Evolutionary conservation across 2,797 vertebrate species (phyloP), one percentile per base, ranked within the genome.

Genomic region (Podarcis siculus): DNA sequence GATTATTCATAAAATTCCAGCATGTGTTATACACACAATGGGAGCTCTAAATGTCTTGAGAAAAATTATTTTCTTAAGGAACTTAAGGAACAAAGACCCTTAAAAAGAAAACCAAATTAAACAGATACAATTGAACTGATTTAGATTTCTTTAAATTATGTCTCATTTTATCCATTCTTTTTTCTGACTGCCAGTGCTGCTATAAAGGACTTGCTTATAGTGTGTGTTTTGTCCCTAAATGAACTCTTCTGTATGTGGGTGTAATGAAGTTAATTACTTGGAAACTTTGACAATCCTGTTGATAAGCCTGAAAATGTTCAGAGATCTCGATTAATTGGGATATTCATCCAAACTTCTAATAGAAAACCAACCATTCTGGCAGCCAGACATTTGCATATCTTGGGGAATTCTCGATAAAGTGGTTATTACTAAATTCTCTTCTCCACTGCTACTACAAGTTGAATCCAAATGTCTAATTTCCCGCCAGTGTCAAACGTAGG

Each of bases 201-300:
- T 35, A 8, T 37, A 23, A 75, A 78, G 42, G 77, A 79, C 39
- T 4, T 35, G 75, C n/a, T 2, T 79, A 30, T 21, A 79, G 8
- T 71, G 37, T 69, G 7, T 67, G 13, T 49, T 71, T 76, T 69
- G 75, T 86, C 42, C 76, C 82, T 49, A 83, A 27, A 37, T 58
- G 49, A 71, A 79, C 45, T 71, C 30, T 55, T 79, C 32, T 79
- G 5, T 71, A 37, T 55, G 32, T 45, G n/a, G 42, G 66, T 42
- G 55, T 75, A 58, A 75, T 61, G 55, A 85, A 85, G 83, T 85
- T 85, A 73, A 76, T 85, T 58, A 79, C 75, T 85, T 79, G 66
- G 42, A 79, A 69, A 79, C 23, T 8, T 80, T 58, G 32, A 58
- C 6, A 79, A 49, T 55, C 32, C 42, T 79, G 66, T 39, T 58